Base-by-base conservation (phyloP, 2,797 vertebrate genomes). In the Sarcophilus harrisii region DNA sequence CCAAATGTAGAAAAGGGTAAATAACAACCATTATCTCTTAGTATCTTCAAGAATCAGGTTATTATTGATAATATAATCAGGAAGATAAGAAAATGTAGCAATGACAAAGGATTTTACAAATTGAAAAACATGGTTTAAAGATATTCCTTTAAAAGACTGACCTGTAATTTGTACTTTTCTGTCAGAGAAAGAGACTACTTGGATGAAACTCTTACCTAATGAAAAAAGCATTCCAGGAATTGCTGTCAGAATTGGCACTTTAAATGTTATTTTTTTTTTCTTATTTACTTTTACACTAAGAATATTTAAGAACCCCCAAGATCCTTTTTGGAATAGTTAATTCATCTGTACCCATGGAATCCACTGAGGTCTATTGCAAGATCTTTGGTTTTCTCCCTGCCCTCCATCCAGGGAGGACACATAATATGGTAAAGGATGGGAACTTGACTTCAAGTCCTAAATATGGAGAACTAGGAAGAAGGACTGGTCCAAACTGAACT, bases 1-100 rank as follows among this genome's bases (percentile, higher is more conserved):
- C 81, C 38, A 24, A 95, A 52, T 90, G 27, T 45, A 49, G 95
- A 97, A 94, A 32, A 3, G 95, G 87, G 59, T 12, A 66, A 95
- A 93, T 2, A 91, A 13, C 38, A 95, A 3, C 0, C 58, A 45
- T 57, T 87, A 60, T 45, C 87, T 4, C 10, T 21, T 90, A 90
- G 9, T 89, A 45, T 92, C 73, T 87, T 49, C 30, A 55, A 95
- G 13, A n/a, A 89, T 92, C 24, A 90, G 14, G 90, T 55, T 94
- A 24, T 58, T 60, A 24, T 28, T 96, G 59, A 93, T 95, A 96
- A n/a, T 81, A n/a, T 21, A 94, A 32, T 45, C 54, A 54, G 14
- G 4, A 95, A 87, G 29, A 92, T 49, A 95, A 91, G 92, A 62
- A 1, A 49, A 58, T n/a, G 18, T 59, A 96, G 93, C 13, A 92